These are phyloP conservation scores for Odobenus rosmarus DNA, from an alignment of 2,113 vertebrate species.

Conservation along the genomic window DNA sequence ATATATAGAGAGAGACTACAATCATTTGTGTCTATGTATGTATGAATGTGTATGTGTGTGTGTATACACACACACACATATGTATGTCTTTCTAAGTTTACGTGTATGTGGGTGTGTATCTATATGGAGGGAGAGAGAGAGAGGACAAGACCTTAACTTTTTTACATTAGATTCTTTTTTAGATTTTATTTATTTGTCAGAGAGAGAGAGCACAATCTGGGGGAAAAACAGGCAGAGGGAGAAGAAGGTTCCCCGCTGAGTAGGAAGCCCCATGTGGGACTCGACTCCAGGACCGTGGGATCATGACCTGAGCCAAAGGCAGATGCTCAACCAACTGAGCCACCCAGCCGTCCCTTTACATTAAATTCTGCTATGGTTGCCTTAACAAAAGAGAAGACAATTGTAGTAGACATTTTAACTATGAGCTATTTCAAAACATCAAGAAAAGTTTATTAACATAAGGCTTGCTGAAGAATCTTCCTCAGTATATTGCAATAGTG, in stretches of 20 bases:
- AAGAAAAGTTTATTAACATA: not conserved
- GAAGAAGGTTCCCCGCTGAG: too few species aligned
- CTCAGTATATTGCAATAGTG: not conserved
- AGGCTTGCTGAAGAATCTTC: not conserved
- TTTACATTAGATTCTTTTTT: not conserved
- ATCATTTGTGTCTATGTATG: not conserved
- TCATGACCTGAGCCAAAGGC: too few species aligned
- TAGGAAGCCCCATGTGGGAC: too few species aligned
- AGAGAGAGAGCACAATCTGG: too few species aligned
- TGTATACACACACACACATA: fast-evolving
- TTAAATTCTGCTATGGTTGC: not conserved
- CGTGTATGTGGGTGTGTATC: fast-evolving
- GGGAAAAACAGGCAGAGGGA: too few species aligned
- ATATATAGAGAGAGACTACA: not conserved
- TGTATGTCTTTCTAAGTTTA: fast-evolving
- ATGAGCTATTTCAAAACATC: not conserved
- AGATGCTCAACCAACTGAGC: too few species aligned
- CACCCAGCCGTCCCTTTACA: not conserved
- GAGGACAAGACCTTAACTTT: not conserved
- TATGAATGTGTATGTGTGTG: not conserved
- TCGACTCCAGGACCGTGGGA: too few species aligned
- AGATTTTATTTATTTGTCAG: too few species aligned
- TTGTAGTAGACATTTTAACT: not conserved
- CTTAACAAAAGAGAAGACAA: not conserved
- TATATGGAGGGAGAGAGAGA: not conserved